A percentile compares a stretch with the other conserved stretches of the same genome.
phyloP scores from a whole-genome alignment of 2,113 vertebrate species.

The Microtus oregoni region DNA sequence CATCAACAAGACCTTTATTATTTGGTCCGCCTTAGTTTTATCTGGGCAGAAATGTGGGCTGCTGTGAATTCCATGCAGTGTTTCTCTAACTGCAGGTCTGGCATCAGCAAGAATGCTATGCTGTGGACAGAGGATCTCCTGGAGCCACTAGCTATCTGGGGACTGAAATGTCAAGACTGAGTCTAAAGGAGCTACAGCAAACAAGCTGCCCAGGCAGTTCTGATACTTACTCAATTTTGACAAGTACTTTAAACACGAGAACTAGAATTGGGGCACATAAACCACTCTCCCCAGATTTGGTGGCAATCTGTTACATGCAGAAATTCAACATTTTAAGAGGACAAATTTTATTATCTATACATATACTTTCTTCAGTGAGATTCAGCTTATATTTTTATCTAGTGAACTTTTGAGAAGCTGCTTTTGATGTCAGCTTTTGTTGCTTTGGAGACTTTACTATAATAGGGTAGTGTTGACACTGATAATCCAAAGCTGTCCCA shows the following conservation, averaged over 20 bases:
- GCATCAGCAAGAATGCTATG: not conserved
- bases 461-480: not conserved
- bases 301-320: not conserved
- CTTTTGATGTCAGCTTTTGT: not conserved
- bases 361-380: not conserved
- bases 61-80: not conserved
- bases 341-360: not conserved
- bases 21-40: not conserved
- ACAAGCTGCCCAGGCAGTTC: not conserved
- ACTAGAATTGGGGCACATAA: constrained; percentile 2
- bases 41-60: not conserved
- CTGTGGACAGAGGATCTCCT: not conserved
- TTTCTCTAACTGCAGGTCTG: not conserved
- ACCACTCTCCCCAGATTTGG: not conserved
- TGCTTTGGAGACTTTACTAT: not conserved
- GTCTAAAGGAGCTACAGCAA: not conserved
- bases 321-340: not conserved
- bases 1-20: not conserved
- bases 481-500: not conserved
- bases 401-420: constrained; percentile 2
- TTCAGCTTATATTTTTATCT: constrained; percentile 19
- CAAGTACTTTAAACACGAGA: constrained; percentile 35
- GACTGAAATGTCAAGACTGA: not conserved
- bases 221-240: constrained; percentile 15
- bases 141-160: not conserved